Base-by-base conservation (phyloP, 1,140 invertebrate species). In the Mya arenaria region DNA sequence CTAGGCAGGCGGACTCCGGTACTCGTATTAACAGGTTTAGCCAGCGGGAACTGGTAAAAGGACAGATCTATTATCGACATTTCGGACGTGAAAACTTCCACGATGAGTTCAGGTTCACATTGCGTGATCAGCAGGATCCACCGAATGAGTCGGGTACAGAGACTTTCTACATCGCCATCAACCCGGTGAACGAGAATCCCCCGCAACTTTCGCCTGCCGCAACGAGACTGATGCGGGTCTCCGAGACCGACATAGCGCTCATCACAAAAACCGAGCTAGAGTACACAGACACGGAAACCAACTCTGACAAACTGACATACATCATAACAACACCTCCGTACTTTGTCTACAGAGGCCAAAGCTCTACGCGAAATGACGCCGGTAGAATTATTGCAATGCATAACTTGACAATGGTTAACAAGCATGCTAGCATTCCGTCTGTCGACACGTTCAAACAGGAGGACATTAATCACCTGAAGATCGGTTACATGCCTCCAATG, bases 401-500 rank as follows among this genome's bases (percentile, higher is more conserved):
- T 52, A 89, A 91, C 75, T 77, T 85, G 41, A 90, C 84, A 37
- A 87, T 77, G 85, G 83, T 92, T 1, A 80, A 83, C 41, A 93
- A 92, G 74, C 83, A 86, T 34, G 72, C 65, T 0, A 69, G 81
- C 19, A 75, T 88, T 17, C 85, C 90, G 4, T 34, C 85, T 23
- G 85, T 90, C 30, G 41, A 44, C 0, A 85, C 87, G 8, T 93
- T 93, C 73, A 92, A 90, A 17, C 93, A 93, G 80, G 86, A 90
- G n/a, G 89, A 93, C 69, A 88, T 93, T 32, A 92, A 93, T 71
- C 88, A 93, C 68, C 87, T 89, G 78, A 90, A 90, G 83, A 88
- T 94, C 19, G 93, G 92, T 28, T 94, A 93, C 82, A 91, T 92
- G 81, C 93, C 93, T 4, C 93, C 93, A 0, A 63, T 85, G 34